These are phyloP conservation scores for Heteromurus nitidus DNA, from an alignment of 2,888 invertebrate genomes.

Conservation along the genomic window DNA sequence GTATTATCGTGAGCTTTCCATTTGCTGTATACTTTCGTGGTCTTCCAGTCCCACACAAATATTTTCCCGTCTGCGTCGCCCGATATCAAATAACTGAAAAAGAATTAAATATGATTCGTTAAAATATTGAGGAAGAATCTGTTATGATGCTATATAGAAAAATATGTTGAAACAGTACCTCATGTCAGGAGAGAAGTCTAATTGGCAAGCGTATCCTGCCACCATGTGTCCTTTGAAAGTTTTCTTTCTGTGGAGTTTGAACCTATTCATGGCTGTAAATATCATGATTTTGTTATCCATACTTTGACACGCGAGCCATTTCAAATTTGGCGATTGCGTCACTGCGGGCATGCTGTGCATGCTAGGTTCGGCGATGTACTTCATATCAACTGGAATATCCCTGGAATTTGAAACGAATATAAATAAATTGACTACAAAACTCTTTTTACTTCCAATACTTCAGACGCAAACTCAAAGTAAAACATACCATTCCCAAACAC, in stretches of 20 bases:
- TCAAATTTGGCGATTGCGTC: conserved; percentile 95
- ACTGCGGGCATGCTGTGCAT: conserved; percentile 99
- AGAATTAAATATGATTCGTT: neutral
- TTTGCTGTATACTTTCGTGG: conserved; percentile 97
- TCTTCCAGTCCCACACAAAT: conserved; percentile 99
- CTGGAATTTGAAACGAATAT: conserved; percentile 73
- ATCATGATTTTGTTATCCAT: conserved; percentile 98
- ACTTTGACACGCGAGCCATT: conserved; percentile 99
- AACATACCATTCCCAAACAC: conserved; percentile 98
- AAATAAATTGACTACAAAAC: neutral
- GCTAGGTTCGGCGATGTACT: conserved; percentile 98
- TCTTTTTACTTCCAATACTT: neutral
- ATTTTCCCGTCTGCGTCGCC: conserved; percentile 99
- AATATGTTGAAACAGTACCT: conserved; percentile 79
- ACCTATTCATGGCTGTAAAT: conserved; percentile 96
- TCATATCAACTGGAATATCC: conserved; percentile 99
- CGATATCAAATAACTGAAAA: conserved; percentile 93
- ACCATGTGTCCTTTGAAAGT: conserved; percentile 99
- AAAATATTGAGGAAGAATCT: too few relatives aligned
- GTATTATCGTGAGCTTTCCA: conserved; percentile 99
- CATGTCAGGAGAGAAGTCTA: conserved; percentile 99
- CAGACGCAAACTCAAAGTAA: conserved; percentile 27
- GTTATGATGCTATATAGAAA: neutral
- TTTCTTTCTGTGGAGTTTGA: conserved; percentile 98
- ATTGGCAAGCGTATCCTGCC: conserved; percentile 97